Evolutionary conservation across 2,888 invertebrate genomes (phyloP), one percentile per base, ranked within the genome.

Genomic region (Tribolium freemani): DNA sequence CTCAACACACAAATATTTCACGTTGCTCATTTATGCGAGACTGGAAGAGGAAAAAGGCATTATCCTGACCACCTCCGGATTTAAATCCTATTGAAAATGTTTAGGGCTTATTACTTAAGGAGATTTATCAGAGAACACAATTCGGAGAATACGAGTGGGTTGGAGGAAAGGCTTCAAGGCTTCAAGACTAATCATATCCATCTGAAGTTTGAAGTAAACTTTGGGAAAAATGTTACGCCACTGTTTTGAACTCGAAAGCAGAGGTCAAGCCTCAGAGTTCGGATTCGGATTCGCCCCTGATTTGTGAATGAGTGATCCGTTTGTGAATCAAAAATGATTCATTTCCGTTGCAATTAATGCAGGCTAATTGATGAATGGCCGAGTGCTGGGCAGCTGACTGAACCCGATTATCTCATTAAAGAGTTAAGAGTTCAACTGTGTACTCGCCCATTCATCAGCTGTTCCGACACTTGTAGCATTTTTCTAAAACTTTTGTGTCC

Each of bases 351-450:
- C 20, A 56, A 64, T 51, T 64, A 71, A 70, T 68, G 63, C 31
- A 69, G n/a, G 30, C 48, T 30, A 54, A 56, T 63, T 70, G 26
- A 74, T 74, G 74, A 74, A 74, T 74, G 74, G 26, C 68, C 66
- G 63, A 69, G 45, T 26, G 26, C 26, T 26, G 26, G 26, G 44
- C 61, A 50, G 69, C 53, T 54, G 60, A 26, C 69, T 60, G 66
- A 64, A 74, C 71, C 71, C 71, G 64, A 74, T 74, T 74, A 74
- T 72, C 74, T 74, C 60, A 72, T 74, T 74, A 74, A 74, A 74
- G 74, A 68, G 74, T 74, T 74, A 72, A 73, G 71, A 74, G 74
- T 74, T 74, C 74, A 74, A 73, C 56, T 72, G 74, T 74, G 70
- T 73, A 73, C 73, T 73, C 71, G 73, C 71, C 73, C 73, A 73